These are phyloP conservation scores for Anas georgica DNA, from an alignment of 2,797 vertebrate genomes.

Conservation along the genomic window DNA sequence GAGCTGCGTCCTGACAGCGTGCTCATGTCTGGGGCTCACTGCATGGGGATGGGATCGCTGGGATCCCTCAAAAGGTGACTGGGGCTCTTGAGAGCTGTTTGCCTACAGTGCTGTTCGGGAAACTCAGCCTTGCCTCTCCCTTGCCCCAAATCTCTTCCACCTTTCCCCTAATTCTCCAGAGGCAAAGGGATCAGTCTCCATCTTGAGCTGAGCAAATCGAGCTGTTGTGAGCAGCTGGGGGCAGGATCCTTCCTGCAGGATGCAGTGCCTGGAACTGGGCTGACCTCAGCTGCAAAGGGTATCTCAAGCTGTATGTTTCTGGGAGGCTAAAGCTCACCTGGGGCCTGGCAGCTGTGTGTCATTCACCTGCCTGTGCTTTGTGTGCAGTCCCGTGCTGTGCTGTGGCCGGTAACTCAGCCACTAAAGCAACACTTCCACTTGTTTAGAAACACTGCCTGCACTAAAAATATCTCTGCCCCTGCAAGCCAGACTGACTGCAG, in stretches of 20 bases:
- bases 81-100: not conserved
- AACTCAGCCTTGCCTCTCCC: not conserved
- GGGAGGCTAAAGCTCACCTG: not conserved
- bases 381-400: rapidly evolving
- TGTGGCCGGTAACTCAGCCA: not conserved
- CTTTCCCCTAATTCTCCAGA: not conserved
- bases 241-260: not conserved
- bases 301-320: not conserved
- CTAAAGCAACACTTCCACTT: not conserved
- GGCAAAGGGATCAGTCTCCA: not conserved
- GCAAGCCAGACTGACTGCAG: not conserved
- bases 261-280: not conserved
- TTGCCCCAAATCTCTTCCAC: not conserved
- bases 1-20: rapidly evolving
- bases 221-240: not conserved
- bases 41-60: not conserved
- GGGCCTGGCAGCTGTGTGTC: not conserved
- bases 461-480: not conserved
- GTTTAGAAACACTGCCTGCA: not conserved
- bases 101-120: not conserved
- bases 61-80: not conserved
- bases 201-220: rapidly evolving
- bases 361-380: not conserved
- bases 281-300: not conserved
- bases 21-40: rapidly evolving